Evolutionary conservation across 1,140 invertebrate species (phyloP).

Genomic region (Drosophila leontia): DNA sequence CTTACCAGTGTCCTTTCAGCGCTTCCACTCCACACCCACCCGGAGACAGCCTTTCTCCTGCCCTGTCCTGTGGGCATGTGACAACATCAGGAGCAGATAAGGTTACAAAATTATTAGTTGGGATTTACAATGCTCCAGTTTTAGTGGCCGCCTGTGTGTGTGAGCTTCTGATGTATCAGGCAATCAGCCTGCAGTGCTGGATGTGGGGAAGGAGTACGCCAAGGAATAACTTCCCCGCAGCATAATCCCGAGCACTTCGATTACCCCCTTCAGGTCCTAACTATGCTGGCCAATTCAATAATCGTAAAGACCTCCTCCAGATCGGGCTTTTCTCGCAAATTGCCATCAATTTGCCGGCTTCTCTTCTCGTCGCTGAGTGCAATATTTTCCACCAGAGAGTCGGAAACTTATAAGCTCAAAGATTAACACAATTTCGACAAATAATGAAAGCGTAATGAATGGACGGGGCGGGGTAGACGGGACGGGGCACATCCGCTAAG

Average conservation of each 20-base stretch:
- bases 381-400: slow-evolving; percentile 34
- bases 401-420: slow-evolving; percentile 62
- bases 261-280: slow-evolving; percentile 36
- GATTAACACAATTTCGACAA: slow-evolving; percentile 82
- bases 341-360: slow-evolving; percentile 68
- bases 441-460: slow-evolving; percentile 81
- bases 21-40: slow-evolving; percentile 1
- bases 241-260: slow-evolving; percentile 20
- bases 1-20: slow-evolving; percentile 3
- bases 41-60: neutral
- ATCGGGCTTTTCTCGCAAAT: slow-evolving; percentile 39
- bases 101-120: slow-evolving; percentile 84
- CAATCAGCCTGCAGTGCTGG: slow-evolving; percentile 25
- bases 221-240: neutral
- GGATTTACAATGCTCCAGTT: slow-evolving; percentile 81
- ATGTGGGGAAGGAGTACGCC: neutral
- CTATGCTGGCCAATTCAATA: slow-evolving; percentile 58
- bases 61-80: slow-evolving; percentile 40
- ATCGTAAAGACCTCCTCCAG: slow-evolving; percentile 36
- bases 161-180: slow-evolving; percentile 43
- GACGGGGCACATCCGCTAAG: slow-evolving; percentile 15
- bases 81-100: slow-evolving; percentile 75
- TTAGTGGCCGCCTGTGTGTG: slow-evolving; percentile 44
- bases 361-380: slow-evolving; percentile 16
- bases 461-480: slow-evolving; percentile 1